Conservation (phyloP, 1,140 invertebrate species). For the Drosophila pallidifrons region DNA sequence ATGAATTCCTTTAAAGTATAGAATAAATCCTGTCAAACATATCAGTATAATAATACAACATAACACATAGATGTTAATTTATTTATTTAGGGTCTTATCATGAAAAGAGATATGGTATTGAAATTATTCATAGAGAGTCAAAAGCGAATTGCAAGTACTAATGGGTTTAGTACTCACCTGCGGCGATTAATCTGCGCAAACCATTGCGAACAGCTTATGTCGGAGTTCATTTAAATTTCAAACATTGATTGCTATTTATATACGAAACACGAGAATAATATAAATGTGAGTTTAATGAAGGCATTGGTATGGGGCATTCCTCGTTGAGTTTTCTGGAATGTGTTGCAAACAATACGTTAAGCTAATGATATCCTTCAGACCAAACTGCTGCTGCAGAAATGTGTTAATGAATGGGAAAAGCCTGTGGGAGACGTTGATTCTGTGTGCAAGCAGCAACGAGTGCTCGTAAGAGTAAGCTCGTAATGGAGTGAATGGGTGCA, state of each 20-base stretch:
- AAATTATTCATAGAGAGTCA: no score
- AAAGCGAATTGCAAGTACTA: no score
- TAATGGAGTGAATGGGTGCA: constrained; percentile 33
- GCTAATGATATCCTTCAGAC: constrained; percentile 17
- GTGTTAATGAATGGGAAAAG: constrained; percentile 71
- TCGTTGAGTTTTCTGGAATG: constrained; percentile 1
- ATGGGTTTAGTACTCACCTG: no score
- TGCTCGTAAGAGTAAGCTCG: constrained; percentile 28
- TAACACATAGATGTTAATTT: no score
- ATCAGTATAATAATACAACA: no score
- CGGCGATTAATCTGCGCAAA: background rate
- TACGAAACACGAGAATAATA: background rate
- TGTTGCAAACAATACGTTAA: constrained; percentile 13
- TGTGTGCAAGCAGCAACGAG: background rate
- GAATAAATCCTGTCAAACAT: no score
- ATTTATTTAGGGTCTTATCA: no score
- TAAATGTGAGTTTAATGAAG: background rate
- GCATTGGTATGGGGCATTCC: background rate
- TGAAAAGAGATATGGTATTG: no score
- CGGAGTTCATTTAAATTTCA: background rate
- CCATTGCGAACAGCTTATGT: background rate
- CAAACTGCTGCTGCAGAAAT: constrained; percentile 28
- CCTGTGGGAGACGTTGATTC: constrained; percentile 22
- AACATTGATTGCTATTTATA: constrained; percentile 1
- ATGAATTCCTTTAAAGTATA: no score